A percentile compares a stretch with the other conserved stretches of the same genome.
Conservation (phyloP, 2,113 vertebrate genomes). For the Rhea pennata region DNA sequence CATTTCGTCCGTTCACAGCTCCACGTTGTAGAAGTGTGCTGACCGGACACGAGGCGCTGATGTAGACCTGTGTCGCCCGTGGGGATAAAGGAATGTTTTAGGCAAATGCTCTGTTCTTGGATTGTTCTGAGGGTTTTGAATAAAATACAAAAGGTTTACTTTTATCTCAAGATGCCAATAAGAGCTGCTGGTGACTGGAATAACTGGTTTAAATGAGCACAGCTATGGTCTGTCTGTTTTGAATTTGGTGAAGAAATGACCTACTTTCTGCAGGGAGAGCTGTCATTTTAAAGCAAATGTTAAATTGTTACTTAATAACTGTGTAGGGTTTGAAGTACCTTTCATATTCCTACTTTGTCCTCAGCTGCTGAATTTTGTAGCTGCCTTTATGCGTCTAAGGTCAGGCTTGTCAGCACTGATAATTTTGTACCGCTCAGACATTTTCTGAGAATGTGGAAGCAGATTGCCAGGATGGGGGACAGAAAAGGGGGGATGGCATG, state of each 20-base stretch:
- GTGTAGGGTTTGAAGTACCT: neutral
- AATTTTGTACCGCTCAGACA: neutral
- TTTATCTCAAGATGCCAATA: neutral
- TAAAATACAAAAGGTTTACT: neutral
- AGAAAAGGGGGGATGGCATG: neutral
- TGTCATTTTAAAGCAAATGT: neutral
- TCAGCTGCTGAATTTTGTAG: neutral
- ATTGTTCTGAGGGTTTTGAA: neutral
- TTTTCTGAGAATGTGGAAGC: neutral
- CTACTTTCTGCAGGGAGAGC: neutral
- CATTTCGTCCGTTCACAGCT: neutral
- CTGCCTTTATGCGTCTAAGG: neutral
- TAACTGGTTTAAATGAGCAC: neutral
- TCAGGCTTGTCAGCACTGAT: neutral
- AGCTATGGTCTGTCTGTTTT: neutral
- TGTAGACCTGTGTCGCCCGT: neutral
- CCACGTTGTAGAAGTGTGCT: accelerated
- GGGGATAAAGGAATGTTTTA: neutral
- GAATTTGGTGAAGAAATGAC: conserved; percentile 19
- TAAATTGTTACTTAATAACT: conserved; percentile 30
- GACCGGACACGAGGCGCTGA: accelerated
- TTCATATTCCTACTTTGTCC: neutral
- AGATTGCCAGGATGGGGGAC: neutral
- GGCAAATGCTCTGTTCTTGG: neutral
- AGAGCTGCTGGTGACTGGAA: neutral